Evolutionary conservation across 2,797 vertebrate genomes (phyloP), one percentile per base, ranked within the genome.

Genomic region (Coluber constrictor): DNA sequence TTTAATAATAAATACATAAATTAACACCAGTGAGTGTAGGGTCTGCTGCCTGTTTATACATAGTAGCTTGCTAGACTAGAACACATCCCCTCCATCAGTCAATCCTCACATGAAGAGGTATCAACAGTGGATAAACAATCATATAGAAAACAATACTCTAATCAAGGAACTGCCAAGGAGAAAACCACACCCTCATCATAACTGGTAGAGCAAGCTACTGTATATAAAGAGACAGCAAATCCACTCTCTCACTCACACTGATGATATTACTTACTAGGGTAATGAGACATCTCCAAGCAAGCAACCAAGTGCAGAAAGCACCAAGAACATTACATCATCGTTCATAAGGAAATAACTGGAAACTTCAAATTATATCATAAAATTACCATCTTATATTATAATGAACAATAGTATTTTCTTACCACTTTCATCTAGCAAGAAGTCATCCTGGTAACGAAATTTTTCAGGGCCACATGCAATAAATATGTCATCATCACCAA

Each of bases 401-500:
- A 51, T 87, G 9, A 29, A 83, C 27, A 56, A 90, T 3, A n/a
- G 89, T 57, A 94, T 95, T 95, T 96, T 93, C 98, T 98, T 97
- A 99, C 99, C 99, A 96, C 96, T 98, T 97, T 99, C 99, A 98
- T 99, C 99, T 98, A 99, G 97, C 95, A 99, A 98, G 97, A 99
- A 99, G 97, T 99, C 99, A 97, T 99, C 99, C 96, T 99, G 99
- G 97, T 99, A 99, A 96, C 99, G 99, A 96, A 99, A 99, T 97
- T 99, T 99, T 98, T 99, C 99, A 32, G 99, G 99, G 95, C 99
- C 99, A 95, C 99, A 99, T 91, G 99, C 99, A 97, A 99, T 98
- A 97, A 99, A 99, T 97, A 99, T 99, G 96, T 99, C 99, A 96
- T 99, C 99, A 0, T 99, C 99, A 1, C 98, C 98, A 96, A 99